Evolutionary conservation across 2,113 vertebrate genomes (phyloP).

Genomic region (Pogona vitticeps): DNA sequence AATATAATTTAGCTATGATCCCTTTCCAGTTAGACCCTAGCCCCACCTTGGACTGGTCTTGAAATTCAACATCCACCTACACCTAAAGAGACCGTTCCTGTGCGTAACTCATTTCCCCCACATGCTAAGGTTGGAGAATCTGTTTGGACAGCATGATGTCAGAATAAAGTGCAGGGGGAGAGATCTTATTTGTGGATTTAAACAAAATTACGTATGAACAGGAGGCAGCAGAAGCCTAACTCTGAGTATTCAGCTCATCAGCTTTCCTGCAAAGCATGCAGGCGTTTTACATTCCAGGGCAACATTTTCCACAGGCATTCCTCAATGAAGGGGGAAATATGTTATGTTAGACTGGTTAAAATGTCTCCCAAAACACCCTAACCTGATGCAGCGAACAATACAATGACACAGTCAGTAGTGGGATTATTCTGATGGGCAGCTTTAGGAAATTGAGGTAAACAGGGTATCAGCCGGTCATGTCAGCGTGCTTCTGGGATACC

Average conservation of each 20-base stretch:
- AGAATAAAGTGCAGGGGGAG: too few species aligned
- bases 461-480: slow-evolving; percentile 54
- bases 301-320: slow-evolving; percentile 14
- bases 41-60: too few species aligned
- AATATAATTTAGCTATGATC: too few species aligned
- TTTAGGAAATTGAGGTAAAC: slow-evolving; percentile 31
- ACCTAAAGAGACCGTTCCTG: too few species aligned
- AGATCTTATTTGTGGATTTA: neutral
- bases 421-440: slow-evolving; percentile 23
- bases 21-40: too few species aligned
- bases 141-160: too few species aligned
- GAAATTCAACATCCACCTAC: too few species aligned
- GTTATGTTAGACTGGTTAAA: neutral
- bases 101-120: too few species aligned
- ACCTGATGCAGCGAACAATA: rapidly evolving
- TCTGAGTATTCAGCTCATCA: neutral
- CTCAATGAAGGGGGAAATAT: neutral
- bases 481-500: slow-evolving; percentile 40
- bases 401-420: neutral
- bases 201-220: neutral
- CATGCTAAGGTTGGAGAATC: too few species aligned
- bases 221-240: neutral
- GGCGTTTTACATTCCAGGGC: neutral
- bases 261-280: neutral
- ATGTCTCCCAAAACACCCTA: neutral